Conservation (phyloP, 2,113 vertebrate species). For the Tyto alba region DNA sequence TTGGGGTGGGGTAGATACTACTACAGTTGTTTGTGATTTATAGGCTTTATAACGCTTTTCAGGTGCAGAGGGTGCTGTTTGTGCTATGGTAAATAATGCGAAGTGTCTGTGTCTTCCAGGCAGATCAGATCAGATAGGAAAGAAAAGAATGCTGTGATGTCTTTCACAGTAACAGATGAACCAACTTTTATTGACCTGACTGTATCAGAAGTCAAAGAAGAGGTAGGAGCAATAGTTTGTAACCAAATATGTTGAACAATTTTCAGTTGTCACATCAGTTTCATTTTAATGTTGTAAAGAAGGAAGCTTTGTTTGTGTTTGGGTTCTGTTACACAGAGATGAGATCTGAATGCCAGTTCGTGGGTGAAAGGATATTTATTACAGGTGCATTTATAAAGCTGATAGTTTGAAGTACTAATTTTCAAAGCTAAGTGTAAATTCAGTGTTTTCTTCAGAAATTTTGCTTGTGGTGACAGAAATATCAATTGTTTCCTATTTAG, state of each 20-base stretch:
- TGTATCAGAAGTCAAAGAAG: conserved; percentile 86
- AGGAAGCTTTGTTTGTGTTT: background rate
- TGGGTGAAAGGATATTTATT: background rate
- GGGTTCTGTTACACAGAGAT: background rate
- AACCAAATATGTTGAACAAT: background rate
- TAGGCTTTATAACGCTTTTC: background rate
- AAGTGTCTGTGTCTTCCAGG: conserved; percentile 73
- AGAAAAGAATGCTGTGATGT: conserved; percentile 93
- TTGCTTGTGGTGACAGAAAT: background rate
- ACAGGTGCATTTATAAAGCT: background rate
- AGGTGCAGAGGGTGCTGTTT: background rate
- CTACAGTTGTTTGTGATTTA: background rate
- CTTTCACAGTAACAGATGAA: conserved; percentile 91
- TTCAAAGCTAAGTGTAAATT: background rate
- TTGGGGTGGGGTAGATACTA: background rate
- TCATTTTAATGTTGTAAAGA: background rate
- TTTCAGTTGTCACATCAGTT: background rate
- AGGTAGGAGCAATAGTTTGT: conserved; percentile 73
- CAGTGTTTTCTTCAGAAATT: background rate
- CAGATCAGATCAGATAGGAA: conserved; percentile 92
- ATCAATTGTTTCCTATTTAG: background rate
- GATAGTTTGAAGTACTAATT: background rate
- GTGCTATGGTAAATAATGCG: background rate
- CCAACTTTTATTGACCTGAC: conserved; percentile 86
- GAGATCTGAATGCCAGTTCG: background rate